Base-by-base conservation (phyloP, 64 coral and sea anemone species). In the Pocillopora damicornis region DNA sequence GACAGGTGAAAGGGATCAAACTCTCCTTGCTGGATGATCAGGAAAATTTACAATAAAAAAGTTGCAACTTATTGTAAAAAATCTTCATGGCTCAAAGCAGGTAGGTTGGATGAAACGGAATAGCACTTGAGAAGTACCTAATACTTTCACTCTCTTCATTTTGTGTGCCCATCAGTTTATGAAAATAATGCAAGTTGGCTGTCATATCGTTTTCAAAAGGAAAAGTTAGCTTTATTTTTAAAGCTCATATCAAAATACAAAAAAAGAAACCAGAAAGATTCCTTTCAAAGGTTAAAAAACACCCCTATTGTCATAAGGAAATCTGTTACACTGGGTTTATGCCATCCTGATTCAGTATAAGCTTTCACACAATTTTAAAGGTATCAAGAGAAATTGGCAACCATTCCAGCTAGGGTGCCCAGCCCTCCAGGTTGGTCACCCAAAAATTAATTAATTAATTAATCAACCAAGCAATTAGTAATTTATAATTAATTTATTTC, bases 311-410 rank as follows among this genome's bases (percentile, higher is more conserved):
- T 30, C 23, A 30, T 75, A 35, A 10, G 36, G 36, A 75, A 34
- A 75, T 75, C 73, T 75, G 18, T 75, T 75, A 34, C n/a, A 75
- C 73, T 75, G 23, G 1, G n/a, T 34, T 34, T 75, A 75, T 75
- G 73, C 23, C 12, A 45, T 76, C 60, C 60, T 61, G 60, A 61
- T 61, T 61, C 60, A 14, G 3, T 16, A 65, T 65, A 65, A 65
- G 14, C 63, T 65, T 18, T 78, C 76, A 22, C 59, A 15, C 7
- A 78, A 37, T 78, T 78, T 78, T 14, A 78, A 20, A 78, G 76
- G 76, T 78, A 15, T 16, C 76, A 78, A 10, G 76, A 58, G 42
- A 78, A 78, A 78, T 78, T 59, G 51, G 76, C 22, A 10, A 30
- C 30, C 30, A 30, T 30, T 30, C 30, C 30, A 30, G 30, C 30